Evolutionary conservation across 2,113 vertebrate genomes (phyloP).

Genomic region (Crotalus horridus): DNA sequence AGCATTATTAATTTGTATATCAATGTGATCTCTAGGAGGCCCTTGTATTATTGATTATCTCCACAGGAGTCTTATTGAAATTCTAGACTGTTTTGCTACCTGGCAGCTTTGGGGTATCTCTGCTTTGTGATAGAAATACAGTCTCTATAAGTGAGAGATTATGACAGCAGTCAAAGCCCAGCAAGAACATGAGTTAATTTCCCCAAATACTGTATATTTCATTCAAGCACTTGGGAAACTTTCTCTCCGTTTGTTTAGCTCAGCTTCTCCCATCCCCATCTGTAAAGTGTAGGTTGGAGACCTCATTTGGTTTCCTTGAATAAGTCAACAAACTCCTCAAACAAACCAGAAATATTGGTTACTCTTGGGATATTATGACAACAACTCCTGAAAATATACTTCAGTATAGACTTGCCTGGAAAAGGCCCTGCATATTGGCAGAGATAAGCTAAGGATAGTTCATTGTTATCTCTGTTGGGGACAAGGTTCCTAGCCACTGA

Average conservation of each 20-base stretch:
- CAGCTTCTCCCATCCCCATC: not conserved
- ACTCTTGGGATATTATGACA: not conserved
- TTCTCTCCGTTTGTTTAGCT: not conserved
- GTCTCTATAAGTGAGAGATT: not conserved
- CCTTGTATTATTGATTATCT: slow-evolving; percentile 14
- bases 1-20: not conserved
- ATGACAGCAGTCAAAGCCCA: not conserved
- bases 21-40: slow-evolving; percentile 11
- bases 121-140: not conserved
- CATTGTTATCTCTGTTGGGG: not conserved
- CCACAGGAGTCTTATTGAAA: not conserved
- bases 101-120: not conserved
- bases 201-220: not conserved
- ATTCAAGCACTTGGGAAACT: not conserved
- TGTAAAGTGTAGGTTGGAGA: not conserved
- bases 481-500: not conserved
- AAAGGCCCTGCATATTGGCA: not conserved
- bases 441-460: not conserved
- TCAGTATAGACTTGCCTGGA: not conserved
- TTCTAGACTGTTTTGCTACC: slow-evolving; percentile 5
- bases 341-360: not conserved
- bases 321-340: not conserved
- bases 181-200: not conserved
- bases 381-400: not conserved
- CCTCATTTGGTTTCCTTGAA: not conserved